Conservation (phyloP, 2,797 vertebrate genomes). For the Cichlasoma orientale region DNA sequence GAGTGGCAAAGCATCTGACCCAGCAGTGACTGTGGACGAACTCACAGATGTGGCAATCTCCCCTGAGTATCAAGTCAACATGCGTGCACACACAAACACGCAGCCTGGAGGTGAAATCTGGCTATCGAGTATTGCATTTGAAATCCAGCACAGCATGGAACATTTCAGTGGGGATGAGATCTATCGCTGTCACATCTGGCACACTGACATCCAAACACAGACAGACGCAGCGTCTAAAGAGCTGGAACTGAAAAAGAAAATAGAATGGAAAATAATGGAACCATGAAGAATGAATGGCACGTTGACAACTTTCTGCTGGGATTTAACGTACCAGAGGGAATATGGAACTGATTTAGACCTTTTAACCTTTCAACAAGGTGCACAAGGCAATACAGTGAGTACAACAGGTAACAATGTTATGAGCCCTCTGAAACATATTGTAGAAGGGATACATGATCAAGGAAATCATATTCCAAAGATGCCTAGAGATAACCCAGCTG, state of each 20-base stretch:
- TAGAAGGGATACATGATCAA: neutral
- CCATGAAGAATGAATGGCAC: neutral
- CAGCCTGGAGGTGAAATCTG: constrained; percentile 60
- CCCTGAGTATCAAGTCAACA: constrained; percentile 50
- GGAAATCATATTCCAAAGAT: neutral
- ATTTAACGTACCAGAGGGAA: neutral
- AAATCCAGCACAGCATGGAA: constrained; percentile 6
- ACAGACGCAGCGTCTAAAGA: constrained; percentile 4
- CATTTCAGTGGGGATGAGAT: constrained; percentile 17
- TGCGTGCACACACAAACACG: constrained; percentile 38
- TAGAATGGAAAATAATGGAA: neutral
- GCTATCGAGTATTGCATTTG: constrained; percentile 46
- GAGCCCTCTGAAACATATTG: neutral
- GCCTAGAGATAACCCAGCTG: neutral
- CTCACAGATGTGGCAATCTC: constrained; percentile 69
- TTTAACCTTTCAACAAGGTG: neutral
- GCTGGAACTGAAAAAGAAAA: constrained; percentile 1
- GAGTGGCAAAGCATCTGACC: constrained; percentile 52
- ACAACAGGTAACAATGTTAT: neutral
- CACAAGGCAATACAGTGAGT: neutral
- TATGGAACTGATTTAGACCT: neutral
- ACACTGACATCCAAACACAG: constrained; percentile 7
- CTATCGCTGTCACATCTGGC: constrained; percentile 51
- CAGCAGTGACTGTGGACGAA: constrained; percentile 53
- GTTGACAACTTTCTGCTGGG: neutral